phyloP scores from a whole-genome alignment of 2,113 vertebrate species.

The Pandion haliaetus region DNA sequence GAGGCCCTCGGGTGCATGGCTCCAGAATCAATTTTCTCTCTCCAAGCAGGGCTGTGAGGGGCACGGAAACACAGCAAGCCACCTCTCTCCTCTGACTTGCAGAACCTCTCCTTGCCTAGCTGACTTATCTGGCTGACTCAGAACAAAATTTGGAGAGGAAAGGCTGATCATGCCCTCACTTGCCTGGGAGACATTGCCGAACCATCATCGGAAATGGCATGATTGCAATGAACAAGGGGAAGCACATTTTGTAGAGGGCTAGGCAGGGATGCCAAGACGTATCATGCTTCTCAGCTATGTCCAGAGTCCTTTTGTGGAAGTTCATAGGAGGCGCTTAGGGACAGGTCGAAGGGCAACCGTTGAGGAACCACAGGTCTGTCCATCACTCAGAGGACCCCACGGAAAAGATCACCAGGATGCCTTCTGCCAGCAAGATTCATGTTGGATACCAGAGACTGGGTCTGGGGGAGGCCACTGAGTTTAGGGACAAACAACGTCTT shows the following conservation, averaged over 20 bases:
- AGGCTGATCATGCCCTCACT: constrained; percentile 32
- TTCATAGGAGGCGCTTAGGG: constrained; percentile 12
- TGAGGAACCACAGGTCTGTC: constrained; percentile 12
- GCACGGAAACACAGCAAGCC: not conserved
- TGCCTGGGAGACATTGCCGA: constrained; percentile 58
- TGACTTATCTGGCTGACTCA: constrained; percentile 43
- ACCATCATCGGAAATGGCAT: constrained; percentile 47
- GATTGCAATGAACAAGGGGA: constrained; percentile 58
- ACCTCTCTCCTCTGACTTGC: not conserved
- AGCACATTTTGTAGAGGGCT: constrained; percentile 52
- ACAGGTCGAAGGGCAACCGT: not conserved
- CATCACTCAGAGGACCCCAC: not conserved
- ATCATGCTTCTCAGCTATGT: not conserved
- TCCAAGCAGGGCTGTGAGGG: not conserved
- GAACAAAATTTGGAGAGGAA: constrained; percentile 25
- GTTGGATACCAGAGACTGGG: not conserved
- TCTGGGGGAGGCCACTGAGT: not conserved
- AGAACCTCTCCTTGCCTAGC: not conserved
- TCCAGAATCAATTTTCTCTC: not conserved
- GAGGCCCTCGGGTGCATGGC: fast-evolving
- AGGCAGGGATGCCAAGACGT: constrained; percentile 45
- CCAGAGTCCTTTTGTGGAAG: constrained; percentile 19
- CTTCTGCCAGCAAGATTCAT: not conserved
- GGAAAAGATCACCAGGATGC: not conserved
- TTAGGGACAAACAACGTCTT: not conserved